Evolutionary conservation across 2,888 invertebrate species (phyloP).

Genomic region (Euproctis similis): DNA sequence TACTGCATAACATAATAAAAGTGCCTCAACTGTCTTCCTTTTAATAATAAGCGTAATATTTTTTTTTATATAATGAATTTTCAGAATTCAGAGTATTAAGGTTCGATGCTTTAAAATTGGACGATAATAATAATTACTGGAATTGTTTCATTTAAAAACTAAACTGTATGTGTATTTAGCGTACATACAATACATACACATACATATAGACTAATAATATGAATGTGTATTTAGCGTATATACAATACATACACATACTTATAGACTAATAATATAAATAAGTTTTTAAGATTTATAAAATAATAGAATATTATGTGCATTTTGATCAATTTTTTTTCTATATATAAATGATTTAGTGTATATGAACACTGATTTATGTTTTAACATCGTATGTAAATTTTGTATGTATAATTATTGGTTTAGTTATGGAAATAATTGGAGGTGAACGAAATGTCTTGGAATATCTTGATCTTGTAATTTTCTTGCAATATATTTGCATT

Average conservation of each 20-base stretch:
- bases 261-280: constrained; percentile 33
- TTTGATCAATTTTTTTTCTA: constrained; percentile 34
- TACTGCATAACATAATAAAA: constrained; percentile 23
- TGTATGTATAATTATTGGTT: constrained; percentile 20
- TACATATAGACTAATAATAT: too few relatives aligned
- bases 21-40: constrained; percentile 66
- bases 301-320: constrained; percentile 14
- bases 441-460: too few relatives aligned
- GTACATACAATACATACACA: too few relatives aligned
- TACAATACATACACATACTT: constrained; percentile 20
- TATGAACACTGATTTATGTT: constrained; percentile 26
- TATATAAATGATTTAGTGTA: constrained; percentile 39
- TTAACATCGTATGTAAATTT: constrained; percentile 20
- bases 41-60: constrained; percentile 28
- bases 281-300: constrained; percentile 32
- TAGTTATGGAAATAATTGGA: constrained; percentile 18
- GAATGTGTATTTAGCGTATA: too few relatives aligned
- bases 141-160: too few relatives aligned
- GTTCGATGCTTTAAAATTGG: constrained; percentile 67
- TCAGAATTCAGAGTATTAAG: constrained; percentile 68
- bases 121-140: constrained; percentile 42
- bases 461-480: too few relatives aligned
- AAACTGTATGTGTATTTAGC: too few relatives aligned
- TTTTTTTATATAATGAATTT: constrained; percentile 30
- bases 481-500: constrained; percentile 4